Base-by-base conservation (phyloP, 2,888 invertebrate genomes). In the Amiota mariae region DNA sequence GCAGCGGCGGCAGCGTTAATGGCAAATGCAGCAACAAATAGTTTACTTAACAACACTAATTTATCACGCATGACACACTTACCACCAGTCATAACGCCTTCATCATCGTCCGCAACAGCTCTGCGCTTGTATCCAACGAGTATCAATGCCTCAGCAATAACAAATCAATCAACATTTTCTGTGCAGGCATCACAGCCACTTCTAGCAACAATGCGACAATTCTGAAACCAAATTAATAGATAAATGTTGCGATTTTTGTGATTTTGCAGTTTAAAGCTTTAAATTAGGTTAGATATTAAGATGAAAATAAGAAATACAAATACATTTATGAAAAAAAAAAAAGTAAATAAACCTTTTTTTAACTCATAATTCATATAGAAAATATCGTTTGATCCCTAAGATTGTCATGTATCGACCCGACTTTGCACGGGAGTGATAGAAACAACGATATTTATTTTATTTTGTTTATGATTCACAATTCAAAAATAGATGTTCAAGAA, bases 161-260 rank as follows among this genome's bases (percentile, higher is more conserved):
- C 51, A 12, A 15, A 51, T 4, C 15, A 18, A 59, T 72, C 70
- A 24, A 48, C 78, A 77, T 81, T 82, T 79, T 84, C 87, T 77
- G 85, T 86, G 71, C 78, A 86, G 9, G 87, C 87, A 74, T 88
- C 87, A 74, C 88, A 88, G 77, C 78, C 81, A 48, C 76, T 88
- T 15, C 76, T 87, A 12, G 81, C 84, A 72, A 86, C 87, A 71
- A 75, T 88, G 70, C 80, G 87, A 73, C 82, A 82, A 74, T 88
- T 82, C 73, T 87, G 74, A 82, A 59, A 54, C 51, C 11, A 49
- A 64, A 63, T 47, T 70, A 51, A 24, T 70, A 13, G 13, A 54
- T 68, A 56, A 67, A 54, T 64, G 36, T 36, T 24, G 12, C 36
- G 51, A 59, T 18, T 48, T 49, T 59, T 71, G 59, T 59, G 71